A percentile compares a stretch with the other conserved stretches of the same genome.
Evolutionary conservation across 2,113 vertebrate species (phyloP).

Genomic region (Synchiropus splendidus): DNA sequence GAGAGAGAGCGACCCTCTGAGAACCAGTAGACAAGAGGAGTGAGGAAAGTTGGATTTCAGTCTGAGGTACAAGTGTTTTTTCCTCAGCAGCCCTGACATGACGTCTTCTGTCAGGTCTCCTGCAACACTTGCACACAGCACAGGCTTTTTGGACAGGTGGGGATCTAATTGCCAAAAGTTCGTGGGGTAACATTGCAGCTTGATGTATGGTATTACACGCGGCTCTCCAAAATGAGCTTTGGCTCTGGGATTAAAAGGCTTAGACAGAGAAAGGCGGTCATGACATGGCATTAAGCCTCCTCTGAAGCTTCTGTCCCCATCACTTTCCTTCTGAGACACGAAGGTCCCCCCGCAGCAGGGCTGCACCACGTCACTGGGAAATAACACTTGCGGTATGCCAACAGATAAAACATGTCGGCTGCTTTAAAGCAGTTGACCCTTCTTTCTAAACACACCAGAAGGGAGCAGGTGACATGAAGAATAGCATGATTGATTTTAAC

Average conservation of each 20-base stretch:
- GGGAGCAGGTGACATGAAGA: too few species aligned
- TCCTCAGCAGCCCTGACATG: constrained; percentile 14
- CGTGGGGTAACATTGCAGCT: constrained; percentile 24
- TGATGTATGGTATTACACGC: constrained; percentile 23
- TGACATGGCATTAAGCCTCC: constrained; percentile 4
- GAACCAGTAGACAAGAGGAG: background rate
- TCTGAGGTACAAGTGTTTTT: constrained; percentile 18
- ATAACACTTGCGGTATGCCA: too few species aligned
- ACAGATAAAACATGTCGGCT: too few species aligned
- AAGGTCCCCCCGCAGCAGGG: too few species aligned
- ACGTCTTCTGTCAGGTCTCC: constrained; percentile 12
- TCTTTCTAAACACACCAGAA: too few species aligned
- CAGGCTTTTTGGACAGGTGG: constrained; percentile 33
- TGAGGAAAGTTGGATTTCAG: constrained; percentile 20
- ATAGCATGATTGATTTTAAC: too few species aligned
- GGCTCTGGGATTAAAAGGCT: constrained; percentile 29
- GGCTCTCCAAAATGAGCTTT: constrained; percentile 5
- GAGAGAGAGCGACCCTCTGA: background rate
- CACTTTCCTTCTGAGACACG: too few species aligned
- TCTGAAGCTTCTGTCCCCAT: background rate
- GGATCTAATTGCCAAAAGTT: constrained; percentile 46
- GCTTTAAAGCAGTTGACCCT: too few species aligned
- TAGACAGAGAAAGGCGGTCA: constrained; percentile 8
- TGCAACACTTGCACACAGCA: constrained; percentile 12
- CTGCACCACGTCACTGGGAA: too few species aligned